These are phyloP conservation scores for Phrynosoma platyrhinos DNA, from an alignment of 2,113 vertebrate genomes.

Conservation along the genomic window DNA sequence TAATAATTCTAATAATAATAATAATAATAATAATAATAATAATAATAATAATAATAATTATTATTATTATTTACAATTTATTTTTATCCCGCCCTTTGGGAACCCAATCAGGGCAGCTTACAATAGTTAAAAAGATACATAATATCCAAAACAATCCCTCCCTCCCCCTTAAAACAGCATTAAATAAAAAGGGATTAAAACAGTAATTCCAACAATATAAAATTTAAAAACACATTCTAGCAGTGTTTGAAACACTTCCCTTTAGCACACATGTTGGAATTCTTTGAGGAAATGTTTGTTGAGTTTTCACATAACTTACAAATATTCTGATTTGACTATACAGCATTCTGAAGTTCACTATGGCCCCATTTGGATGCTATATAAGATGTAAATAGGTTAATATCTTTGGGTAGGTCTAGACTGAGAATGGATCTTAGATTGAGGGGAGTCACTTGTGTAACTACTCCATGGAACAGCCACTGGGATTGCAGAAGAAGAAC, in stretches of 20 bases:
- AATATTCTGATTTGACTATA: not conserved
- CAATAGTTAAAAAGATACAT: too few species aligned
- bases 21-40: too few species aligned
- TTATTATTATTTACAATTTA: too few species aligned
- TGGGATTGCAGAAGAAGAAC: not conserved
- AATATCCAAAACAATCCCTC: too few species aligned
- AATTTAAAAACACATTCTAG: not conserved
- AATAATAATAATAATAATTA: too few species aligned
- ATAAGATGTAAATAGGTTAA: not conserved
- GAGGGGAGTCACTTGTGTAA: not conserved
- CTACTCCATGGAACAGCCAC: not conserved
- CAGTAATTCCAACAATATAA: too few species aligned
- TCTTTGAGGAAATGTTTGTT: not conserved
- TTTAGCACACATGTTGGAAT: not conserved
- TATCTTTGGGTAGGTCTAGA: not conserved
- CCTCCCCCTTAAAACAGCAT: too few species aligned
- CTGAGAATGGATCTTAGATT: not conserved
- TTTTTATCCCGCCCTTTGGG: too few species aligned
- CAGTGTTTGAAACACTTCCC: not conserved
- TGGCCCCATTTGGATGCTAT: not conserved
- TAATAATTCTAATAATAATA: too few species aligned
- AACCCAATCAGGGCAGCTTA: too few species aligned
- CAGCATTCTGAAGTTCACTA: not conserved
- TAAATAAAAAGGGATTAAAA: too few species aligned
- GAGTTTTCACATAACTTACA: not conserved